Percentiles rank a stretch among this genome's conserved stretches.
Evolutionary conservation across 2,797 vertebrate species (phyloP).

Genomic region (Pitangus sulphuratus): DNA sequence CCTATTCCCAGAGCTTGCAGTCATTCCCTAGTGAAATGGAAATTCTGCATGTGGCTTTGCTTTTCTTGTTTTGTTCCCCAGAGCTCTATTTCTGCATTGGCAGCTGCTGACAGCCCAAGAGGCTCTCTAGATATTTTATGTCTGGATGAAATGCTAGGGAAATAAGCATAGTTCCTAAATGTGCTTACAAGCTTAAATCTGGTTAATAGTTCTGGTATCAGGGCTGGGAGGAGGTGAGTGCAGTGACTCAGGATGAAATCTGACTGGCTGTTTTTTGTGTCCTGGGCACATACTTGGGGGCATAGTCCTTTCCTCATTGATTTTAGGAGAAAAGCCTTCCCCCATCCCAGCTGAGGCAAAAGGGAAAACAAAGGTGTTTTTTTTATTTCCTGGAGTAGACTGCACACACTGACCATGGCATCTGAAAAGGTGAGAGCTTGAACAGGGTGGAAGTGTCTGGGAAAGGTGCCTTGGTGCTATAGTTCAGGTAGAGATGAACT

Average conservation of each 20-base stretch:
- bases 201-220: neutral
- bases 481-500: neutral
- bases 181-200: neutral
- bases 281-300: neutral
- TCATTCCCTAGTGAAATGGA: neutral
- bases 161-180: neutral
- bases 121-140: neutral
- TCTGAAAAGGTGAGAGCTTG: constrained; percentile 74
- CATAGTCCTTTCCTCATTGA: constrained; percentile 48
- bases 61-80: neutral
- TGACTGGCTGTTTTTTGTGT: neutral
- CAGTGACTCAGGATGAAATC: neutral
- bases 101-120: neutral
- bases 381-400: neutral
- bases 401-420: constrained; percentile 56
- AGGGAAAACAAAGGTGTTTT: neutral
- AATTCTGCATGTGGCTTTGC: neutral
- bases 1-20: neutral
- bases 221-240: neutral
- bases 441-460: accelerated
- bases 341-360: neutral
- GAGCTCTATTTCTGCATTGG: neutral
- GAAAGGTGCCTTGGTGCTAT: neutral
- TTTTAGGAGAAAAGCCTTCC: constrained; percentile 14
- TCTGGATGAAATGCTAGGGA: neutral